These are phyloP conservation scores for Motacilla tschutschensis DNA, from an alignment of 2,113 vertebrate genomes.

Conservation along the genomic window DNA sequence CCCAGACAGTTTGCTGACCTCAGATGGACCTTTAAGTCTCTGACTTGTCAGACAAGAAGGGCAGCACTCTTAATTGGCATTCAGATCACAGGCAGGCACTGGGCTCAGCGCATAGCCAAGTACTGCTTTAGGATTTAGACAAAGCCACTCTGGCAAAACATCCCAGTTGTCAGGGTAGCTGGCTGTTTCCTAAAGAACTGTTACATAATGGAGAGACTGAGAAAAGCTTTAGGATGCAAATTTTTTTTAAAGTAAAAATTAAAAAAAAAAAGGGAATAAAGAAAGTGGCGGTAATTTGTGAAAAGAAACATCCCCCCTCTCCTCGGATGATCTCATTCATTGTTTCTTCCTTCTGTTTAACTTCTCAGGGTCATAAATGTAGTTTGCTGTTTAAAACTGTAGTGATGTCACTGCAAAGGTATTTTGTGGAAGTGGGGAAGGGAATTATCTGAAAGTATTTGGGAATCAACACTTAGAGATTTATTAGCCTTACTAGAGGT, in stretches of 20 bases:
- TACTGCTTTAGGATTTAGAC: slow-evolving; percentile 76
- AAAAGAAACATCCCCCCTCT: slow-evolving; percentile 68
- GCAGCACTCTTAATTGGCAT: slow-evolving; percentile 76
- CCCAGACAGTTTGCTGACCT: slow-evolving; percentile 77
- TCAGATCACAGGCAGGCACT: slow-evolving; percentile 71
- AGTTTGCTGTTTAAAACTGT: slow-evolving; percentile 60
- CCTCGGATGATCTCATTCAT: slow-evolving; percentile 67
- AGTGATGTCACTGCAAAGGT: slow-evolving; percentile 40
- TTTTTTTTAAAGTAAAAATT: slow-evolving; percentile 56
- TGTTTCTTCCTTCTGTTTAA: slow-evolving; percentile 74
- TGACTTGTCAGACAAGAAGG: slow-evolving; percentile 65
- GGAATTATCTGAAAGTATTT: slow-evolving; percentile 38
- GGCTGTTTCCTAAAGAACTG: slow-evolving; percentile 75
- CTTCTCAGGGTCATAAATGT: slow-evolving; percentile 66
- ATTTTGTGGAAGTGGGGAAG: slow-evolving; percentile 37
- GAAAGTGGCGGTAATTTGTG: slow-evolving; percentile 63
- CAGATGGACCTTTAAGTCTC: slow-evolving; percentile 72
- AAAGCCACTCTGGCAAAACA: slow-evolving; percentile 78
- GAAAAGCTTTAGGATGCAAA: slow-evolving; percentile 77
- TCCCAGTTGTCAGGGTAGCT: slow-evolving; percentile 79
- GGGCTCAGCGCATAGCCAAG: slow-evolving; percentile 64
- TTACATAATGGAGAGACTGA: slow-evolving; percentile 79
- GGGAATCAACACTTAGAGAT: slow-evolving; percentile 49
- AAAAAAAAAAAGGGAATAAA: slow-evolving; percentile 1
- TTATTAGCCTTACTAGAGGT: slow-evolving; percentile 37